These are phyloP conservation scores for human DNA, from an alignment of 2,113 vertebrate genomes.

Conservation along the genomic window DNA sequence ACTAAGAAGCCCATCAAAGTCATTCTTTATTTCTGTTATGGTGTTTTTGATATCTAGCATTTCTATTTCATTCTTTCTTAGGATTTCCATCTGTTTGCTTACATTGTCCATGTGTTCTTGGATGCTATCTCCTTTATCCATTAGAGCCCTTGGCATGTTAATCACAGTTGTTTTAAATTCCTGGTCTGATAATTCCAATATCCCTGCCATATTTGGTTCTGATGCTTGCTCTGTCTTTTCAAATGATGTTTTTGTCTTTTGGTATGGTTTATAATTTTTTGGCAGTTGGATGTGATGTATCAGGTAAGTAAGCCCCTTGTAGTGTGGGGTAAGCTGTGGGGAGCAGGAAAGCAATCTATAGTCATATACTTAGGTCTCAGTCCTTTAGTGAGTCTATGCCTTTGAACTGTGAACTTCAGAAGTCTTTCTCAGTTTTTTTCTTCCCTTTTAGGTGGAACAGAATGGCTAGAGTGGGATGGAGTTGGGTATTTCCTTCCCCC, in stretches of 20 bases:
- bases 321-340: not conserved
- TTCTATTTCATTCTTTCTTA: not conserved
- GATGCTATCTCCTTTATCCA: not conserved
- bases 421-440: not conserved
- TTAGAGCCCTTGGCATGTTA: not conserved
- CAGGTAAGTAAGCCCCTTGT: not conserved
- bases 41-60: not conserved
- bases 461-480: not conserved
- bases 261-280: not conserved
- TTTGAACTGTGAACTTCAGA: not conserved
- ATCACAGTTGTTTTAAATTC: not conserved
- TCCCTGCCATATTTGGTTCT: not conserved
- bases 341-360: not conserved
- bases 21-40: not conserved
- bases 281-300: not conserved
- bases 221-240: not conserved
- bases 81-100: not conserved
- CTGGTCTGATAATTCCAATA: not conserved
- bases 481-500: not conserved
- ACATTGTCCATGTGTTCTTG: not conserved
- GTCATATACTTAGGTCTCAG: not conserved
- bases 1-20: not conserved
- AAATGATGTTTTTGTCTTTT: not conserved
- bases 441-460: not conserved
- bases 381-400: not conserved